Evolutionary conservation across 2,888 invertebrate genomes (phyloP).

Genomic region (Drosophila bunnanda): DNA sequence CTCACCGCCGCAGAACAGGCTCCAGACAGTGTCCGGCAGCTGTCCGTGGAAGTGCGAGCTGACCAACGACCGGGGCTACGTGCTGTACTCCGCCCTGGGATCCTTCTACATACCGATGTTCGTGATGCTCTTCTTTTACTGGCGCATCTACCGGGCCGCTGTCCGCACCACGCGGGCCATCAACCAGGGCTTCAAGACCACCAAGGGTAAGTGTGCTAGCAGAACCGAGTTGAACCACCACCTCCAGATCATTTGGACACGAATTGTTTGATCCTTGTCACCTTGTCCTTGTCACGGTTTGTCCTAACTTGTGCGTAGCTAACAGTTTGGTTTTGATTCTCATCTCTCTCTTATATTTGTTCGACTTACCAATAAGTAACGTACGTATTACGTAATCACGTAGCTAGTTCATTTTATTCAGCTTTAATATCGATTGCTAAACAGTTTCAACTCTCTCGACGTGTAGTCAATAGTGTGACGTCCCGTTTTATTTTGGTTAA

Average conservation of each 20-base stretch:
- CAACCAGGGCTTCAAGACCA: constrained; percentile 95
- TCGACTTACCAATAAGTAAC: constrained; percentile 56
- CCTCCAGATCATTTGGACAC: constrained; percentile 54
- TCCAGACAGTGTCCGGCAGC: constrained; percentile 85
- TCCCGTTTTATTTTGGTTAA: constrained; percentile 50
- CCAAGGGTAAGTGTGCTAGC: constrained; percentile 87
- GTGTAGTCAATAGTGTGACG: constrained; percentile 75
- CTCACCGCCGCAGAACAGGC: constrained; percentile 42
- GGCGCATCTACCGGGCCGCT: constrained; percentile 97
- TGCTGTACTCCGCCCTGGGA: constrained; percentile 98
- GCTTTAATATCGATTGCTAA: constrained; percentile 65
- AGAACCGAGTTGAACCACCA: constrained; percentile 1
- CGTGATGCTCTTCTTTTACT: constrained; percentile 99
- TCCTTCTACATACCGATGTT: constrained; percentile 99
- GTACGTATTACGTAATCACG: constrained; percentile 52
- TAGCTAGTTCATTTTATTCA: constrained; percentile 73
- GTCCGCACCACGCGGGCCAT: constrained; percentile 96
- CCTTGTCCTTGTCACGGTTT: constrained; percentile 49
- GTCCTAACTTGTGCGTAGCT: constrained; percentile 75
- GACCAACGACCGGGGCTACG: constrained; percentile 97
- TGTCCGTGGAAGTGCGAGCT: constrained; percentile 95
- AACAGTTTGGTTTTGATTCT: constrained; percentile 63
- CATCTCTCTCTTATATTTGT: constrained; percentile 49
- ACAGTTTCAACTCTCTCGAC: constrained; percentile 64
- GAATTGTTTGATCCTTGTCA: constrained; percentile 51